A percentile compares a stretch with the other conserved stretches of the same genome.
phyloP scores from a whole-genome alignment of 2,797 vertebrate genomes.

The Manis crassicaudata region DNA sequence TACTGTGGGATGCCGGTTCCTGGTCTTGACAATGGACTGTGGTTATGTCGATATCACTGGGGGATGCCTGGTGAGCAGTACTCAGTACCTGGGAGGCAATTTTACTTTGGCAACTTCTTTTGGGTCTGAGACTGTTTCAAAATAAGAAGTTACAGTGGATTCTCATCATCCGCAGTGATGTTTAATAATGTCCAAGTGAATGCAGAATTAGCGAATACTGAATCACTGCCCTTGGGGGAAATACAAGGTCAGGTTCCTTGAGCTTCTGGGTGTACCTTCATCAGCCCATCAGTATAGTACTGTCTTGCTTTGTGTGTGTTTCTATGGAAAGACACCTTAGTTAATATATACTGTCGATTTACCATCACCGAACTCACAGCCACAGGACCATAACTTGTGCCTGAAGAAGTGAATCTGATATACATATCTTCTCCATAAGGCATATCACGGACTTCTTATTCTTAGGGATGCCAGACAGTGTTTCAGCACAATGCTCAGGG shows the following conservation, averaged over 20 bases:
- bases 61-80: not conserved
- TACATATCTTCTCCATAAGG: not conserved
- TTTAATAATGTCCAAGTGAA: not conserved
- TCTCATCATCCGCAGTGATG: not conserved
- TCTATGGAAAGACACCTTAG: not conserved
- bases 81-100: not conserved
- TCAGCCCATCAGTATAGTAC: not conserved
- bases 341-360: not conserved
- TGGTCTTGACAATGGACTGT: not conserved
- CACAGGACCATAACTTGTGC: not conserved
- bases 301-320: not conserved
- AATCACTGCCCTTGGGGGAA: not conserved
- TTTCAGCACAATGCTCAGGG: not conserved
- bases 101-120: not conserved
- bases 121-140: not conserved
- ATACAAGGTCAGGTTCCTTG: not conserved
- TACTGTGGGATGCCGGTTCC: not conserved
- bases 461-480: not conserved
- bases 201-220: accelerated
- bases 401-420: not conserved
- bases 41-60: not conserved
- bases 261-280: not conserved
- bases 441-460: not conserved
- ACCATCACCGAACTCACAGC: accelerated
- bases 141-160: not conserved